Evolutionary conservation across 1,140 invertebrate species (phyloP), one percentile per base, ranked within the genome.

Genomic region (Pteromalus puparum): DNA sequence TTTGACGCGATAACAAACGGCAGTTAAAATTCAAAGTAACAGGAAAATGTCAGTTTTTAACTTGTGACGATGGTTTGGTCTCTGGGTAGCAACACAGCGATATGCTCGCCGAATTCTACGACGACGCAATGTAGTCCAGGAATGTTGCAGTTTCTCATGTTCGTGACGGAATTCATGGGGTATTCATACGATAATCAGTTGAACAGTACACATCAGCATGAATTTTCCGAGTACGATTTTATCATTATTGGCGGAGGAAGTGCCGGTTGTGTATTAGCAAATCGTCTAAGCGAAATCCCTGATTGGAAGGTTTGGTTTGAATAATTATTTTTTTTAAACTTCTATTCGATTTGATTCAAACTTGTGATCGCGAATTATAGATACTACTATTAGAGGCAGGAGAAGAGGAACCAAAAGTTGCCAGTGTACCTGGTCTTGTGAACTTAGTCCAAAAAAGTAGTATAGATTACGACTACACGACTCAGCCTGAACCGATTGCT

Each of bases 301-400:
- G 34, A 80, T 30, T 80, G 78, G 78, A 80, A 80, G 53, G 65
- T 80, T 70, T 42, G 38, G 10, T 42, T 9, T 5, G 30, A 34
- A 4, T 42, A 42, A 42, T 42, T 42, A 9, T 12, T 42, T 42
- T 42, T 7, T 42, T 1, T 9, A 1, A 7, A 42, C 6, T 42
- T 42, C 7, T 9, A 42, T 42, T 42, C 38, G 38, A 42, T 42
- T 42, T 9, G 1, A 42, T 42, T 42, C 6, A 42, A 42, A 7
- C 7, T 42, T 42, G 7, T 42, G 10, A 10, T 42, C 38, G 38
- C 6, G 9, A 42, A 42, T 9, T 83, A 2, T 6, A 83, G 81
- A 53, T 83, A 15, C 48, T 83, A n/a, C 53, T 83, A 15, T 28
- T 83, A 28, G 81, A 83, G 67, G 81, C 74, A 1, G 81, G 81